phyloP scores from a whole-genome alignment of 1,140 invertebrate species.

The Parapsyche elsis region DNA sequence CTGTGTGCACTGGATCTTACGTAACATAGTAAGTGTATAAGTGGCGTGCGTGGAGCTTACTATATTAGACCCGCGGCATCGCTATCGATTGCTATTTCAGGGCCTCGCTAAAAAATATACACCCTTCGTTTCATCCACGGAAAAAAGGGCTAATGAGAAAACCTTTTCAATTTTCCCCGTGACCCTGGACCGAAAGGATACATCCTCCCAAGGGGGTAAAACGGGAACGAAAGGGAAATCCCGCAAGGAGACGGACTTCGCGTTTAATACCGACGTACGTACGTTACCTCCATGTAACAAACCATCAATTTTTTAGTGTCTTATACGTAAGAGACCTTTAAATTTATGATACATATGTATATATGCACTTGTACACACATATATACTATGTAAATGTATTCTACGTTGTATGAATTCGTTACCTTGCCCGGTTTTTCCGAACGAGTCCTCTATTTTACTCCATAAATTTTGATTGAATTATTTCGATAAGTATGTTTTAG shows the following conservation, averaged over 20 bases:
- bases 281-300: no score
- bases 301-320: not conserved
- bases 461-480: no score
- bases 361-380: no score
- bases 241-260: not conserved
- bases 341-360: no score
- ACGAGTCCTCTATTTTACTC: no score
- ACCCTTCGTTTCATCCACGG: constrained; percentile 1
- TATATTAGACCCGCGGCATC: not conserved
- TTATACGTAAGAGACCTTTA: not conserved
- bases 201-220: not conserved
- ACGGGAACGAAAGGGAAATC: not conserved
- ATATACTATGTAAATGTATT: no score
- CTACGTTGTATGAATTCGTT: no score
- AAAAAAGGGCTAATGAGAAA: constrained; percentile 30
- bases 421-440: no score
- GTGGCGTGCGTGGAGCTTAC: no score
- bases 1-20: no score
- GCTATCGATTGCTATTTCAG: not conserved
- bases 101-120: constrained; percentile 6
- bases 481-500: no score
- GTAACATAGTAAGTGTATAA: no score
- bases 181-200: not conserved
- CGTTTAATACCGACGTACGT: not conserved
- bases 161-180: constrained; percentile 23